A percentile compares a stretch with the other conserved stretches of the same genome.
Conservation (phyloP, 2,888 invertebrate genomes). For the Aquatica leii region DNA sequence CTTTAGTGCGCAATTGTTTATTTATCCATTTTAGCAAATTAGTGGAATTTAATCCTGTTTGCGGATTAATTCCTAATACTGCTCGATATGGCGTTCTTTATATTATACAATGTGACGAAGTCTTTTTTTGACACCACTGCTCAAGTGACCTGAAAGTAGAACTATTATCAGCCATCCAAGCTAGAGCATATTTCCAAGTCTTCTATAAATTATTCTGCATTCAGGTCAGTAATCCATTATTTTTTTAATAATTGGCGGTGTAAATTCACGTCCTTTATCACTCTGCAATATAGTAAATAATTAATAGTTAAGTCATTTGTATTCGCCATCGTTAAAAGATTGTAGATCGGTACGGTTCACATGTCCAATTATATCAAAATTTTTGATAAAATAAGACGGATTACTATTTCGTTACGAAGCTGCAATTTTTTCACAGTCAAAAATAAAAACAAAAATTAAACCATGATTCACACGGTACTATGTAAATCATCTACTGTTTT, state of each 20-base stretch:
- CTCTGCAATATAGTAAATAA: neutral
- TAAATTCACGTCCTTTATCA: conserved; percentile 2
- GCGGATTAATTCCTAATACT: too few relatives aligned
- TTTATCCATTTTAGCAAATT: too few relatives aligned
- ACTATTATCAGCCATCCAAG: too few relatives aligned
- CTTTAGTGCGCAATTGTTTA: too few relatives aligned
- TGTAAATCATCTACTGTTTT: too few relatives aligned
- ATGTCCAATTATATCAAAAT: conserved; percentile 1
- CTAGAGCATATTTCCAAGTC: neutral
- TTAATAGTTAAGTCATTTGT: neutral
- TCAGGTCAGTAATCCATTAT: neutral
- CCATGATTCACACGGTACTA: neutral
- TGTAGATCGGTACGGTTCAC: neutral
- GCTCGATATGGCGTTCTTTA: too few relatives aligned
- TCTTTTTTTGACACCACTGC: too few relatives aligned
- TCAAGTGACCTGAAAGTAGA: too few relatives aligned
- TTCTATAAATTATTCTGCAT: neutral
- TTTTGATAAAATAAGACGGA: neutral
- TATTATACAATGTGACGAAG: too few relatives aligned
- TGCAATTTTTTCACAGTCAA: neutral
- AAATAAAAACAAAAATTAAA: neutral
- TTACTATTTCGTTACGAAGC: neutral
- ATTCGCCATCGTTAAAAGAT: neutral
- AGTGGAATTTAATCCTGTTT: too few relatives aligned
- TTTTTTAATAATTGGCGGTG: neutral